phyloP scores from a whole-genome alignment of 1,140 invertebrate genomes.

The Pemphigus obesinymphae region DNA sequence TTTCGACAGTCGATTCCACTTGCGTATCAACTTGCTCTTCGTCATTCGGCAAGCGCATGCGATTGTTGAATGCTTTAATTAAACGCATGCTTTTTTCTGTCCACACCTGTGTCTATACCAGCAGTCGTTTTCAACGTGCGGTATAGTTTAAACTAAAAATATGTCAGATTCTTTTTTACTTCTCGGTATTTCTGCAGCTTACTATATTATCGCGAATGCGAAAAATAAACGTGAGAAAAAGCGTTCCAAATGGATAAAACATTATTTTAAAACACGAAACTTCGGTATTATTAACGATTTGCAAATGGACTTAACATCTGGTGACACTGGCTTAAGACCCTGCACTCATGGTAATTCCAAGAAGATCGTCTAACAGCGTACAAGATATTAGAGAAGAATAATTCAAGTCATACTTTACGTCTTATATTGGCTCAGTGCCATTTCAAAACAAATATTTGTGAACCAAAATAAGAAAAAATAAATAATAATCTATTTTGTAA shows the following conservation, averaged over 20 bases:
- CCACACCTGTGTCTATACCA: too few species aligned
- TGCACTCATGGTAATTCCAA: background rate
- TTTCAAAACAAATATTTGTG: constrained; percentile 16
- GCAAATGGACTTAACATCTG: background rate
- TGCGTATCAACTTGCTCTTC: too few species aligned
- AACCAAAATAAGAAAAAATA: constrained; percentile 12
- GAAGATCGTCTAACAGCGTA: constrained; percentile 20
- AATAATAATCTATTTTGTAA: constrained; percentile 4
- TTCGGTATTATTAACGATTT: background rate
- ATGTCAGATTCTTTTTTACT: too few species aligned
- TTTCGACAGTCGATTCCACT: too few species aligned
- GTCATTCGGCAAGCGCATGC: too few species aligned
- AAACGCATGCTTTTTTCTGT: too few species aligned
- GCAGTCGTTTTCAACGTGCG: too few species aligned
- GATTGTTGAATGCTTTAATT: too few species aligned
- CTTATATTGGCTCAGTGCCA: background rate
- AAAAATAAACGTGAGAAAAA: background rate
- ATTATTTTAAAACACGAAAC: background rate
- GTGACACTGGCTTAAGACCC: background rate
- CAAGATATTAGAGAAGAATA: background rate
- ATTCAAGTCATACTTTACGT: constrained; percentile 8
- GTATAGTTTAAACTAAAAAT: too few species aligned
- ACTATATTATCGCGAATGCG: too few species aligned
- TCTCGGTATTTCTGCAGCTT: background rate
- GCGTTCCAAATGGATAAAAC: background rate